Conservation (phyloP, 1,140 invertebrate species). For the Subanguina moxae region DNA sequence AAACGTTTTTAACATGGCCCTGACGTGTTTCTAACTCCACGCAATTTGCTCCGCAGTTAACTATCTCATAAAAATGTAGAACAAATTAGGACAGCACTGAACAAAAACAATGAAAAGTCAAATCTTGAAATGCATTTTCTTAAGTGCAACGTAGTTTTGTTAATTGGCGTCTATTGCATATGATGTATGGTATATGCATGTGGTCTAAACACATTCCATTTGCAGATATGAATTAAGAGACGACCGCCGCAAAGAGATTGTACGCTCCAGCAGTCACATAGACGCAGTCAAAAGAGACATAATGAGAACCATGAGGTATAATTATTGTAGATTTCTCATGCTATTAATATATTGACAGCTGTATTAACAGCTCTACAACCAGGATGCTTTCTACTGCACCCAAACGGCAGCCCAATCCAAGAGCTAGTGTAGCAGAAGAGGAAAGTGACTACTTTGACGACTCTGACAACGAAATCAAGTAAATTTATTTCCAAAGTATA, state of each 20-base stretch:
- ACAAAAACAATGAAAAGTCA: too few species aligned
- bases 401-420: background rate
- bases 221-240: conserved; percentile 65
- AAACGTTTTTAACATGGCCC: too few species aligned
- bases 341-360: too few species aligned
- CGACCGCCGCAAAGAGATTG: conserved; percentile 63
- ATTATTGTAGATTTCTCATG: too few species aligned
- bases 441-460: conserved; percentile 3
- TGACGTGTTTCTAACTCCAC: too few species aligned
- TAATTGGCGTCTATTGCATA: too few species aligned
- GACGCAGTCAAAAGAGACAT: conserved; percentile 64
- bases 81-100: too few species aligned
- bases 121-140: too few species aligned
- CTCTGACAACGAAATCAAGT: conserved; percentile 3
- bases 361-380: background rate
- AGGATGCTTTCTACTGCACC: background rate
- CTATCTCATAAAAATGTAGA: too few species aligned
- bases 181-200: too few species aligned
- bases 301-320: conserved; percentile 47
- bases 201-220: background rate
- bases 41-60: too few species aligned
- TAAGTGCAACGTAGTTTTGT: too few species aligned
- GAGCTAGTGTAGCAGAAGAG: conserved; percentile 42
- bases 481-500: background rate
- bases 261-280: conserved; percentile 61